Base-by-base conservation (phyloP, 2,113 vertebrate genomes). In the Varanus salvator region DNA sequence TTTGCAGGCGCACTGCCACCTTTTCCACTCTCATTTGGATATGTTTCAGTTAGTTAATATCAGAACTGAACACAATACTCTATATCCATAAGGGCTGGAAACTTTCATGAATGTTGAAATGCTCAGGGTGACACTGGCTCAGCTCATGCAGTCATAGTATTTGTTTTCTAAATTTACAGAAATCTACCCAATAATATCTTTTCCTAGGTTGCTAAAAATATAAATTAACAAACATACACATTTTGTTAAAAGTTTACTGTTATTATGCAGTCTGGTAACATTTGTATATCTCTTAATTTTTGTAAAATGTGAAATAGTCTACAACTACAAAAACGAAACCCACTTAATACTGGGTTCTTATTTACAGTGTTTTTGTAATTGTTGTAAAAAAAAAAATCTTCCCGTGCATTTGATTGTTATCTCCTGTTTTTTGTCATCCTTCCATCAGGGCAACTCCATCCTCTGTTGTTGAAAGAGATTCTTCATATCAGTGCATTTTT, bases 391-490 rank as follows among this genome's bases (percentile, higher is more conserved):
- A 44, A 23, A 34, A 2, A 31, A 25, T 75, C 12, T 64, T 25
- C 60, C 60, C 44, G 4, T 25, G 11, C 17, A 68, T 44, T 50
- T 75, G 19, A 27, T 44, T 17, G 15, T 54, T 54, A 44, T 44
- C 8, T 29, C 25, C 52, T 71, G 44, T 68, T 17, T 50, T 84
- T 77, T 84, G 57, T 6, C n/a, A 44, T 34, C 21, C 21, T 66
- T 68, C 2, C n/a, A 52, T 66, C 38, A 84, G 15, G n/a, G 6
- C 29, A 34, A 8, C 8, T 29, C 29, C 34, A 21, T n/a, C 80
- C n/a, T 89, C 57, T 89, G 14, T 64, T 85, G 27, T 78, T 84
- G 38, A 23, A 78, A 78, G 48, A 85, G 38, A 34, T 77, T 34
- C 25, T 68, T 77, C 4, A 54, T 12, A 76, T 50, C 23, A 38